A percentile compares a stretch with the other conserved stretches of the same genome.
Conservation (phyloP, 2,113 vertebrate species). For the Passer montanus region DNA sequence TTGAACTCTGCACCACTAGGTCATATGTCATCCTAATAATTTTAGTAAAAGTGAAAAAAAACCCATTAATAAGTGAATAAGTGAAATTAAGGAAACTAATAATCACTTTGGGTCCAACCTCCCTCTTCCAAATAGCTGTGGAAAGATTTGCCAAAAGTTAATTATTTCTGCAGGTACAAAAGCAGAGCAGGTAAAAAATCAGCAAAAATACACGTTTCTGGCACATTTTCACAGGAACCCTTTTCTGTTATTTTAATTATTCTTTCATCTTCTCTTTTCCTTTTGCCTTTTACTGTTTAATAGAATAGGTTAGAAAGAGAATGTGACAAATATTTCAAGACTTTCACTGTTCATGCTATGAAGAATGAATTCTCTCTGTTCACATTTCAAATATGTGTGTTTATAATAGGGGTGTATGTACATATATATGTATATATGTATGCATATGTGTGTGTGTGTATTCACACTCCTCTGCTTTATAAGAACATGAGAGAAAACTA, state of each 20-base stretch:
- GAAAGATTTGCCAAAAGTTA: not conserved
- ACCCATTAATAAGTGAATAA: not conserved
- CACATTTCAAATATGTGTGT: not conserved
- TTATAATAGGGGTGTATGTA: not conserved
- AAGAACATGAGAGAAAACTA: not conserved
- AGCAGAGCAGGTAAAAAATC: not conserved
- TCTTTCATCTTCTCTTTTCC: not conserved
- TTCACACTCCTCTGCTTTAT: not conserved
- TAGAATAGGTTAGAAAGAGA: not conserved
- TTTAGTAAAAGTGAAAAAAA: not conserved
- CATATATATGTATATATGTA: no score
- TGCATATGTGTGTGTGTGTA: not conserved
- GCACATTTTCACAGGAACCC: not conserved
- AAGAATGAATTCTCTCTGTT: not conserved
- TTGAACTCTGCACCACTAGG: not conserved
- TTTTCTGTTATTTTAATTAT: not conserved
- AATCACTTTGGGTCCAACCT: not conserved
- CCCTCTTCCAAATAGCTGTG: not conserved
- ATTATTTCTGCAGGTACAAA: not conserved
- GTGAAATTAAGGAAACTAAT: not conserved
- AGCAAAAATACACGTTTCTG: not conserved
- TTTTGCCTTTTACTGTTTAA: not conserved
- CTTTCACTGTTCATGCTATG: not conserved
- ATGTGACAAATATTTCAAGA: not conserved
- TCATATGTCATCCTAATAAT: not conserved